Percentiles rank a stretch among this genome's conserved stretches.
Conservation (phyloP, 2,888 invertebrate genomes). For the Drosophila stalkeri region DNA sequence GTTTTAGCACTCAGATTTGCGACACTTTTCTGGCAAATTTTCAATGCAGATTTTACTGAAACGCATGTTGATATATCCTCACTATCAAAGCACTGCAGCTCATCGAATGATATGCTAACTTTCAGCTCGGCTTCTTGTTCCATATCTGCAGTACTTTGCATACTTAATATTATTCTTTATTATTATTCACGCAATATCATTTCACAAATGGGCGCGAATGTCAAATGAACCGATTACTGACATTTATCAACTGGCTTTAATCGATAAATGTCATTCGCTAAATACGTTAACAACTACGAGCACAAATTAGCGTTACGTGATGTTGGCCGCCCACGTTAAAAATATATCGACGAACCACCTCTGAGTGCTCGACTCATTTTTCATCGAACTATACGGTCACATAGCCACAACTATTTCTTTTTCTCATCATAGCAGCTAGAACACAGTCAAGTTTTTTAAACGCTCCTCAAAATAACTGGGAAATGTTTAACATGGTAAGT, state of each 20-base stretch:
- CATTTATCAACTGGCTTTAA: not conserved
- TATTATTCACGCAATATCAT: not conserved
- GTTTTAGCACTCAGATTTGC: constrained; percentile 10
- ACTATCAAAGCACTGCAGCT: constrained; percentile 40
- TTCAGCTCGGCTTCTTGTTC: constrained; percentile 1
- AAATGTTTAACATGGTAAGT: constrained; percentile 16
- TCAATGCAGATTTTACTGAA: constrained; percentile 39
- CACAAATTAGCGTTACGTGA: not conserved
- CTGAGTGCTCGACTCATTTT: not conserved
- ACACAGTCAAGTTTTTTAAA: not conserved
- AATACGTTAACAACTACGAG: not conserved
- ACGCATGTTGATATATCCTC: constrained; percentile 34
- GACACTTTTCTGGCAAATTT: constrained; percentile 43
- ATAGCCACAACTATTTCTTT: constrained; percentile 24
- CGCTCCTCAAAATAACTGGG: constrained; percentile 2
- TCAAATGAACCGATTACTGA: constrained; percentile 4
- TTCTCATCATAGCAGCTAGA: constrained; percentile 9
- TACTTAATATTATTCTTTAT: not conserved
- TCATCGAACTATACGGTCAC: not conserved
- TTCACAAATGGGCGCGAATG: constrained; percentile 40
- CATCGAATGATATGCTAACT: constrained; percentile 39
- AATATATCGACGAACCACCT: constrained; percentile 11
- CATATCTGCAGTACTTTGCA: constrained; percentile 5
- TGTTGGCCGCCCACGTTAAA: not conserved
- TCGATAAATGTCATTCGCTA: constrained; percentile 17